phyloP scores from a whole-genome alignment of 2,113 vertebrate genomes.

The Carettochelys insculpta region DNA sequence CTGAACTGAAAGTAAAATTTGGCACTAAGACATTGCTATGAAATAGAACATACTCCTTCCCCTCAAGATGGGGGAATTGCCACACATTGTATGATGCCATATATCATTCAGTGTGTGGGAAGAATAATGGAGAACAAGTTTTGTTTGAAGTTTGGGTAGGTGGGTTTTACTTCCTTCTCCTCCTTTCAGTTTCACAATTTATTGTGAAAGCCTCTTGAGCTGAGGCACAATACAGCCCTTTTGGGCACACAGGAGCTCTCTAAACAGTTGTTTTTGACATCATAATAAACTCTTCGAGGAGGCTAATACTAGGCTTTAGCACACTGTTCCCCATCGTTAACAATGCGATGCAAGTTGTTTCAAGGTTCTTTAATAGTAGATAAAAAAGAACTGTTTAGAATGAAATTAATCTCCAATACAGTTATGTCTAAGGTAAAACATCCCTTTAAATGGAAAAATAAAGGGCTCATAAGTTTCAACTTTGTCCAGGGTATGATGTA shows the following conservation, averaged over 20 bases:
- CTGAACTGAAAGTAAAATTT: constrained; percentile 33
- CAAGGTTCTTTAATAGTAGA: constrained; percentile 18
- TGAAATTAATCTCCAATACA: constrained; percentile 3
- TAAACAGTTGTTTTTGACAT: constrained; percentile 41
- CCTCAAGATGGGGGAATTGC: background rate
- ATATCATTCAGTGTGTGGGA: constrained; percentile 5
- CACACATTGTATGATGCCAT: constrained; percentile 2
- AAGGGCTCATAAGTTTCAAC: background rate
- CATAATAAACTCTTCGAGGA: constrained; percentile 47
- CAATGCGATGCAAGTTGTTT: background rate
- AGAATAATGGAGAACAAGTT: constrained; percentile 14
- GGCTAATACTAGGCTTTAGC: constrained; percentile 29
- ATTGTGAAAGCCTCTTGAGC: constrained; percentile 4
- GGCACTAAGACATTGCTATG: constrained; percentile 34
- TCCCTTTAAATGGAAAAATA: constrained; percentile 7
- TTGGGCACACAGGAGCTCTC: constrained; percentile 15
- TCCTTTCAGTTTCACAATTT: constrained; percentile 34
- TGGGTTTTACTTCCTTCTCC: background rate
- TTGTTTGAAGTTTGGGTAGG: background rate
- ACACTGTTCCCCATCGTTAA: constrained; percentile 12
- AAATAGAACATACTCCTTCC: constrained; percentile 25
- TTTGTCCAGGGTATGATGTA: background rate
- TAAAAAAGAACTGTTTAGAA: background rate
- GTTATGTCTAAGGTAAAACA: background rate
- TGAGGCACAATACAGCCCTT: constrained; percentile 11